Evolutionary conservation across 2,797 vertebrate species (phyloP).

Genomic region (Botia almorhae): DNA sequence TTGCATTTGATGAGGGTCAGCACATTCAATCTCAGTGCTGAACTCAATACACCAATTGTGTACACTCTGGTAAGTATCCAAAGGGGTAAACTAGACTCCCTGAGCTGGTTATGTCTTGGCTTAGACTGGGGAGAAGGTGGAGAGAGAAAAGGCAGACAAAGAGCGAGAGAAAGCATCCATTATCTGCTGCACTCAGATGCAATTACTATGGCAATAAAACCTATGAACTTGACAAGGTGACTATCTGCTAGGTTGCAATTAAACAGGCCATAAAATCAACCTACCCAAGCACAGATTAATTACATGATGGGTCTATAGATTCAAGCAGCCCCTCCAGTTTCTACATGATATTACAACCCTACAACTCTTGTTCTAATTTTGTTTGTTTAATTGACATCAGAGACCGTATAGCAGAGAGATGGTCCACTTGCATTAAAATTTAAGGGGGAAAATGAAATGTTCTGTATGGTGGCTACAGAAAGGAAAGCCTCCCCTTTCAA

Average conservation of each 20-base stretch:
- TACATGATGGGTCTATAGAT: constrained; percentile 69
- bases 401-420: background rate
- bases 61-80: constrained; percentile 63
- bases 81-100: constrained; percentile 63
- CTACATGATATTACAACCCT: constrained; percentile 63
- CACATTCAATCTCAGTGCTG: constrained; percentile 59
- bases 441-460: background rate
- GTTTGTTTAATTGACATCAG: background rate
- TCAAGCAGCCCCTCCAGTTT: constrained; percentile 69
- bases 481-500: background rate
- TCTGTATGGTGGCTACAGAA: background rate
- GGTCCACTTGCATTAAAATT: background rate
- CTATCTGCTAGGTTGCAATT: constrained; percentile 71
- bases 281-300: constrained; percentile 75
- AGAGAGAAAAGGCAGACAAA: constrained; percentile 46
- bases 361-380: constrained; percentile 1
- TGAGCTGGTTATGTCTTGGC: constrained; percentile 54
- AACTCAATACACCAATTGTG: constrained; percentile 68
- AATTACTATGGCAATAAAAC: constrained; percentile 75
- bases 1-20: constrained; percentile 61
- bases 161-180: constrained; percentile 64
- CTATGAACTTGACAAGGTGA: constrained; percentile 78
- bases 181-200: constrained; percentile 67
- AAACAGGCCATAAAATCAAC: constrained; percentile 75
- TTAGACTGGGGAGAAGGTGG: constrained; percentile 49